Conservation (phyloP, 2,113 vertebrate species). For the Cynocephalus volans region DNA sequence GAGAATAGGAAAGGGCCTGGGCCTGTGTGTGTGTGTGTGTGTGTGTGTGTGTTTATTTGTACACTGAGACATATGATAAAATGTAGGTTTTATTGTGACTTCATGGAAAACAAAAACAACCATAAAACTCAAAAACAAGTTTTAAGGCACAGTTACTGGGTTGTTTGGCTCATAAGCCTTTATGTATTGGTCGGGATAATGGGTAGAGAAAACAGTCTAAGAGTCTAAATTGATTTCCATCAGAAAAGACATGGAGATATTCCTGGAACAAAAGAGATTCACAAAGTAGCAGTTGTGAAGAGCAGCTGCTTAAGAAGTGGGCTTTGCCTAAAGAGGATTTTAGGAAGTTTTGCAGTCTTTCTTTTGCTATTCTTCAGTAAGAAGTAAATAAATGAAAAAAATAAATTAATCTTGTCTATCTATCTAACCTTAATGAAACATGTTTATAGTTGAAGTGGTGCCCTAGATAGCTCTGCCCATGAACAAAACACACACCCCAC, state of each 20-base stretch:
- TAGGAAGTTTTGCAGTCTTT: background rate
- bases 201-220: background rate
- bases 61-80: background rate
- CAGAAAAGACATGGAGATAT: background rate
- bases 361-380: background rate
- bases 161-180: background rate
- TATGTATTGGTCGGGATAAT: background rate
- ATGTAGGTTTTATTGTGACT: background rate
- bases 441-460: background rate
- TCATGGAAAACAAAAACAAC: slow-evolving; percentile 4
- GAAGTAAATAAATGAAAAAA: background rate
- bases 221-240: background rate
- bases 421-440: background rate
- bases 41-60: background rate
- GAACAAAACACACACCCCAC: background rate
- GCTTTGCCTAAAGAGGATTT: background rate
- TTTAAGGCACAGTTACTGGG: background rate
- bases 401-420: background rate
- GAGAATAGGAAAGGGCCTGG: background rate
- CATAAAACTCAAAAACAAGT: background rate
- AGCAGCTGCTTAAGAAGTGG: background rate
- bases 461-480: background rate
- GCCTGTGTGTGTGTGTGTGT: background rate
- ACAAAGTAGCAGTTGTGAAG: background rate
- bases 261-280: background rate